These are phyloP conservation scores for Argyra leucocephala DNA, from an alignment of 2,888 invertebrate genomes.

Conservation along the genomic window DNA sequence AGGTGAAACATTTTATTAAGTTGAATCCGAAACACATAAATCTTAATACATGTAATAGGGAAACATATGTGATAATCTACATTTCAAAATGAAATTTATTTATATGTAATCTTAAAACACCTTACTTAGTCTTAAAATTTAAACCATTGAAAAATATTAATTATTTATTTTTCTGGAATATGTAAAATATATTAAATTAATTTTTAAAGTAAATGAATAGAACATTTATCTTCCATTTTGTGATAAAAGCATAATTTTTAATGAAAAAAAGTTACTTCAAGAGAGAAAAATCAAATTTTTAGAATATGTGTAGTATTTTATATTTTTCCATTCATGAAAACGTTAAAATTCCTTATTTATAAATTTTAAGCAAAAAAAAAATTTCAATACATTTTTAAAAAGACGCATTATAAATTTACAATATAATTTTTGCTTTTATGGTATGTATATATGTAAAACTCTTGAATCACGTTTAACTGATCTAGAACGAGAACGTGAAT, in stretches of 20 bases:
- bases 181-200: not conserved
- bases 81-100: not conserved
- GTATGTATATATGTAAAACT: conserved; percentile 18
- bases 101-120: not conserved
- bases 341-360: not conserved
- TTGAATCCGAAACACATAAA: not conserved
- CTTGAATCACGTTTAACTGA: conserved; percentile 27
- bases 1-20: not conserved
- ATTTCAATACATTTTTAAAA: no score
- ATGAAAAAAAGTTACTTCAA: not conserved
- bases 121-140: not conserved
- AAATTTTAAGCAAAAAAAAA: not conserved
- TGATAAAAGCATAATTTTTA: not conserved
- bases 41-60: not conserved
- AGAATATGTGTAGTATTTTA: no score
- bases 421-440: conserved; percentile 13
- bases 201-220: not conserved
- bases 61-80: not conserved
- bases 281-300: not conserved
- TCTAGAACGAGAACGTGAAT: conserved; percentile 28
- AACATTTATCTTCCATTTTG: not conserved
- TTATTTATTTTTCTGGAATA: not conserved
- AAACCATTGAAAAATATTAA: not conserved
- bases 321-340: not conserved
- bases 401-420: not conserved